Conservation (phyloP, 2,113 vertebrate species). For the Sula dactylatra region DNA sequence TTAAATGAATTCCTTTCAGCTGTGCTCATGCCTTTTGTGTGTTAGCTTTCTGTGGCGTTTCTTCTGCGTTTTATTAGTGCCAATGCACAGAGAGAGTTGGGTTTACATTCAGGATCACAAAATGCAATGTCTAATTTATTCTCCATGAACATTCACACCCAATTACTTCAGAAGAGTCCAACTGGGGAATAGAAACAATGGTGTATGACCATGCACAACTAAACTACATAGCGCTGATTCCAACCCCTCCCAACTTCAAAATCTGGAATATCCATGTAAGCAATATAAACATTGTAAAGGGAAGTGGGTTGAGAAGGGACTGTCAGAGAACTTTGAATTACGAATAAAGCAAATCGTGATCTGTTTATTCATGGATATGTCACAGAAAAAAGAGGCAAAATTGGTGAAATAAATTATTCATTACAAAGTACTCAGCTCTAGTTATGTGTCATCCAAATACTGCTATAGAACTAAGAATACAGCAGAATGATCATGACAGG, state of each 20-base stretch:
- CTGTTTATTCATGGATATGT: constrained; percentile 36
- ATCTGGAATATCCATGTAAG: background rate
- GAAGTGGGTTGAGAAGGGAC: background rate
- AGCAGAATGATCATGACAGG: background rate
- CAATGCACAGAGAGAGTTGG: constrained; percentile 2
- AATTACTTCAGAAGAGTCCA: constrained; percentile 51
- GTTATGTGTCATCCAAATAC: background rate
- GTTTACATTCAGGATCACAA: constrained; percentile 33
- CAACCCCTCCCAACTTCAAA: background rate
- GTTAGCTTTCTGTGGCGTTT: constrained; percentile 29
- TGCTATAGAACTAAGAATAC: background rate
- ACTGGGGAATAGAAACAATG: background rate
- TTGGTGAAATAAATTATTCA: constrained; percentile 52
- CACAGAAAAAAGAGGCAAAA: constrained; percentile 22
- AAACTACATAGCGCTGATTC: background rate
- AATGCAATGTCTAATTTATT: constrained; percentile 47
- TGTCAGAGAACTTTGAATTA: constrained; percentile 35
- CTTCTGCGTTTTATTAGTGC: background rate
- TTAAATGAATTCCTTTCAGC: constrained; percentile 37
- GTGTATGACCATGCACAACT: background rate
- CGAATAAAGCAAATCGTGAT: background rate
- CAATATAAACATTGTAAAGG: background rate
- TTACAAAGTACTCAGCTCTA: background rate
- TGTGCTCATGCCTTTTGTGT: constrained; percentile 28
- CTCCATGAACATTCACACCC: constrained; percentile 26